Percentiles rank a stretch among this genome's conserved stretches.
phyloP scores from a whole-genome alignment of 2,797 vertebrate species.

The Urocyon cinereoargenteus region DNA sequence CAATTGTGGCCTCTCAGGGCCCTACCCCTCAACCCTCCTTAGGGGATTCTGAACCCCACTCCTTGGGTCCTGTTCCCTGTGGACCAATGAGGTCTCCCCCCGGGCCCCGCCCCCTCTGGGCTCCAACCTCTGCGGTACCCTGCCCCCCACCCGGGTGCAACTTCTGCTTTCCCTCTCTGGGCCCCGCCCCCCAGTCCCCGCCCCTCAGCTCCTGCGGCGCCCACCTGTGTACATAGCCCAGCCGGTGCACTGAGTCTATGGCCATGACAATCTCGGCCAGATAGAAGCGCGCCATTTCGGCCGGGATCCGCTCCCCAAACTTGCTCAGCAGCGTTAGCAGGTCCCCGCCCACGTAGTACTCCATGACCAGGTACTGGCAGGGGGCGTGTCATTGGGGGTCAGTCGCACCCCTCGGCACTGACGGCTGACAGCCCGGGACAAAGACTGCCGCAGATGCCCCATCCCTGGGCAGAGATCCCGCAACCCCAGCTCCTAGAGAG shows the following conservation, averaged over 20 bases:
- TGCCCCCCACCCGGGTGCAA: neutral
- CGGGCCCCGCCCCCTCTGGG: neutral
- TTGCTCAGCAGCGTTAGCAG: conserved; percentile 94
- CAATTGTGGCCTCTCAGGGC: neutral
- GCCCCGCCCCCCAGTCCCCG: neutral
- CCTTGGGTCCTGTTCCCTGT: neutral
- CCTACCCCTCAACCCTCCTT: neutral
- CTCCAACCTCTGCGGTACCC: neutral
- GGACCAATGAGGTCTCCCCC: neutral
- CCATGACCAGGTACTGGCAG: conserved; percentile 93
- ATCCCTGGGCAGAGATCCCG: neutral
- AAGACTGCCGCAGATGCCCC: neutral
- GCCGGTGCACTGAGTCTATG: conserved; percentile 91
- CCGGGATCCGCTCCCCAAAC: conserved; percentile 92
- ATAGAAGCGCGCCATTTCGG: conserved; percentile 94
- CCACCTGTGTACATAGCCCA: conserved; percentile 94
- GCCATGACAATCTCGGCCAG: conserved; percentile 94
- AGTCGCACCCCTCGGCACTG: neutral
- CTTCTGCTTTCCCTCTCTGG: neutral
- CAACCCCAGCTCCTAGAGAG: neutral
- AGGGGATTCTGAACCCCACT: neutral
- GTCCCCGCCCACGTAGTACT: conserved; percentile 94
- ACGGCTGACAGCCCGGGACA: neutral
- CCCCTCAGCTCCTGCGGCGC: neutral
- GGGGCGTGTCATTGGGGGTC: neutral